These are phyloP conservation scores for Parnassius glacialis DNA, from an alignment of 2,888 invertebrate species.

Conservation along the genomic window DNA sequence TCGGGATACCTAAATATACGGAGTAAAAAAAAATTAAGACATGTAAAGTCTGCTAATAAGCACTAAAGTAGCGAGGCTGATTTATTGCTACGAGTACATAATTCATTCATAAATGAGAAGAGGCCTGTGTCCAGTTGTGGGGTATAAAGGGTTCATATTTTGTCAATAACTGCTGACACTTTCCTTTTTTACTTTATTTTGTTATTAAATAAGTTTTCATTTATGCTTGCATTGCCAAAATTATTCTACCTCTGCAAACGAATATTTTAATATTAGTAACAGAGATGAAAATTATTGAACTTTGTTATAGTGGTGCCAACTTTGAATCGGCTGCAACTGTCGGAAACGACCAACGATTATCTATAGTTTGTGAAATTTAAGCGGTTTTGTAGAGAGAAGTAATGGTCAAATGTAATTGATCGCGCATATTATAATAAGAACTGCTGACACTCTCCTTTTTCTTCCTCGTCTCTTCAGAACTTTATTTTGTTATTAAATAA, in stretches of 20 bases:
- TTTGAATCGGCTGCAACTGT: slow-evolving; percentile 25
- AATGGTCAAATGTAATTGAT: slow-evolving; percentile 3
- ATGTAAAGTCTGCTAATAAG: too few species aligned
- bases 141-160: too few species aligned
- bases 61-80: too few species aligned
- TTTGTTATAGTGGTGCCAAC: slow-evolving; percentile 24
- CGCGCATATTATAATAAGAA: too few species aligned
- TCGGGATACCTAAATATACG: too few species aligned
- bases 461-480: too few species aligned
- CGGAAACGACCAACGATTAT: slow-evolving; percentile 22
- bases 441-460: too few species aligned
- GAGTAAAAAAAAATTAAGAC: too few species aligned
- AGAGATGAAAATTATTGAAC: slow-evolving; percentile 16
- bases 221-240: slow-evolving; percentile 16
- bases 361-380: slow-evolving; percentile 22
- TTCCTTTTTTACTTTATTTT: not conserved
- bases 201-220: not conserved
- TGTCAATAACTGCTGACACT: too few species aligned
- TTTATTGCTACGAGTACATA: too few species aligned
- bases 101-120: too few species aligned
- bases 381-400: slow-evolving; percentile 13
- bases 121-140: too few species aligned
- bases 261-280: slow-evolving; percentile 18
- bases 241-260: slow-evolving; percentile 5
- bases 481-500: not conserved